Evolutionary conservation across 2,113 vertebrate species (phyloP).

Genomic region (Typhlomys cinereus): DNA sequence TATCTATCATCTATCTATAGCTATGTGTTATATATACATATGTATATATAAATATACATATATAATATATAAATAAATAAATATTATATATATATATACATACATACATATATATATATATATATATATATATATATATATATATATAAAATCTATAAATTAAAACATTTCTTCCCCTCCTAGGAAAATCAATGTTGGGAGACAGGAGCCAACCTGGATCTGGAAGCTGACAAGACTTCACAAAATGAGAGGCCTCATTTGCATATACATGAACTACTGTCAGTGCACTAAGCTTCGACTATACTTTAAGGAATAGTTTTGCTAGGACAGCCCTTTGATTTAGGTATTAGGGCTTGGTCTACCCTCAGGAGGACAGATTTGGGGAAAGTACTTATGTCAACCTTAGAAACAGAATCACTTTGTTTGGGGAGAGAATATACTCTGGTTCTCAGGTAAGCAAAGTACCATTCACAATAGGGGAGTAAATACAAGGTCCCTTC

Average conservation of each 20-base stretch:
- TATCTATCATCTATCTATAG: too few relatives aligned
- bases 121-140: background rate
- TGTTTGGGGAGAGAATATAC: background rate
- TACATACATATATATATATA: too few relatives aligned
- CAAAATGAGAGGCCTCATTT: background rate
- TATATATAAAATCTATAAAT: background rate
- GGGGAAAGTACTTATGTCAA: background rate
- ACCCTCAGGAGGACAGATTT: background rate
- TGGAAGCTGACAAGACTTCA: background rate
- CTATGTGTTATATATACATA: too few relatives aligned
- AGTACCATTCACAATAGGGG: background rate
- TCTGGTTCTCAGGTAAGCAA: background rate
- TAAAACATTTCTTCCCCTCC: background rate
- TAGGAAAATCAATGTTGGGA: background rate
- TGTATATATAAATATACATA: too few relatives aligned
- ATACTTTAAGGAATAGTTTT: background rate
- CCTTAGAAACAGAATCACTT: background rate
- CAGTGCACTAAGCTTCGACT: background rate
- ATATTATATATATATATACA: background rate
- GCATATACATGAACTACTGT: background rate
- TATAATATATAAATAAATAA: too few relatives aligned
- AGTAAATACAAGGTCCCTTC: background rate
- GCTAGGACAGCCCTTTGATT: background rate
- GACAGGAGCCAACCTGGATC: background rate
- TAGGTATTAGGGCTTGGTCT: background rate